Evolutionary conservation across 2,797 vertebrate genomes (phyloP).

Genomic region (Helostoma temminkii): DNA sequence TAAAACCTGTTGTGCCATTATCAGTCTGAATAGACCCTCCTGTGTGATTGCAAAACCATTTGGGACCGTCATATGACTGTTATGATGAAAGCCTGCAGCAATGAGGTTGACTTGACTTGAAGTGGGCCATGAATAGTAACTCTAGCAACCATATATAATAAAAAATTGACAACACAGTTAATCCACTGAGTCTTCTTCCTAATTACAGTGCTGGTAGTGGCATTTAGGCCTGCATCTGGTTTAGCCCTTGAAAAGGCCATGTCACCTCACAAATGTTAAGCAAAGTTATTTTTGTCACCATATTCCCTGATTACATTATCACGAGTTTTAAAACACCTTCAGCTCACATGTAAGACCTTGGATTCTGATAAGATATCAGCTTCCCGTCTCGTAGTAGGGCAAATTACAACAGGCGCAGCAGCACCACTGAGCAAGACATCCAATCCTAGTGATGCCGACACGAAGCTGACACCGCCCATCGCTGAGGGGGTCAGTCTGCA

Average conservation of each 20-base stretch:
- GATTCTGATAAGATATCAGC: conserved; percentile 59
- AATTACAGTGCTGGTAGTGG: conserved; percentile 2
- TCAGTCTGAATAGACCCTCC: background rate
- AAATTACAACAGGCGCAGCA: background rate
- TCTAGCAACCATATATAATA: background rate
- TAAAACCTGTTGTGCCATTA: background rate
- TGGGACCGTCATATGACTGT: background rate
- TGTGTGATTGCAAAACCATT: conserved; percentile 2
- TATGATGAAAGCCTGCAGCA: background rate
- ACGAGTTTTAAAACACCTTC: conserved; percentile 31
- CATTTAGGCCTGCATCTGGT: conserved; percentile 14
- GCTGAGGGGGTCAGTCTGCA: background rate
- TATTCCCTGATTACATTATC: conserved; percentile 48
- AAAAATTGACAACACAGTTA: conserved; percentile 10
- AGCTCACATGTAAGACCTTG: conserved; percentile 36
- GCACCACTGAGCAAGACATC: conserved; percentile 48
- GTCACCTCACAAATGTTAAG: conserved; percentile 31
- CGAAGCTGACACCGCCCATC: background rate
- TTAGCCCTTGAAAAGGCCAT: conserved; percentile 29
- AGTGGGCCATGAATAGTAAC: background rate
- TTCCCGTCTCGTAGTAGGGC: conserved; percentile 23
- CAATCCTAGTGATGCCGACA: background rate
- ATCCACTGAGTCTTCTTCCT: background rate
- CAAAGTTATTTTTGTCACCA: conserved; percentile 26
- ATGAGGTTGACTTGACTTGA: background rate